Conservation (phyloP, 2,113 vertebrate species). For the Ursus arctos region DNA sequence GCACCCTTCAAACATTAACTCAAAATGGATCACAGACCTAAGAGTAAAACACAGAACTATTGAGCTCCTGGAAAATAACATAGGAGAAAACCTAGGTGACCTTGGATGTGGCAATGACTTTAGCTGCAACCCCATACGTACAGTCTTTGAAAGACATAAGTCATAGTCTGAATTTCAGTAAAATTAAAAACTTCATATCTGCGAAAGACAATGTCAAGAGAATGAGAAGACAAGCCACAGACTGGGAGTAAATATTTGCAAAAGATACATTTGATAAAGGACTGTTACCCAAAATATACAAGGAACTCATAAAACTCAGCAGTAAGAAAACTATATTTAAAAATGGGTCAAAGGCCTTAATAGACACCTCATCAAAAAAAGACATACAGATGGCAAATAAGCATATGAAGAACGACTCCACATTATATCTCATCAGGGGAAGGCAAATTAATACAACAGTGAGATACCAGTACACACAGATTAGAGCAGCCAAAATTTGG, state of each 20-base stretch:
- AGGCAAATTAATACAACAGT: not conserved
- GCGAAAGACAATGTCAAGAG: not conserved
- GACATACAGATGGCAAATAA: not conserved
- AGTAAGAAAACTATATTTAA: not conserved
- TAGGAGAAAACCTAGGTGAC: not conserved
- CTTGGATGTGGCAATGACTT: not conserved
- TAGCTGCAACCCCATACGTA: not conserved
- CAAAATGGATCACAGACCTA: not conserved
- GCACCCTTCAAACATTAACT: not conserved
- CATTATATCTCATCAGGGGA: not conserved
- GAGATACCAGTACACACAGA: not conserved
- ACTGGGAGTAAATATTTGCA: not conserved
- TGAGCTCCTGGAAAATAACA: not conserved
- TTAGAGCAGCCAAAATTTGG: not conserved
- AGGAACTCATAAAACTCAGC: not conserved
- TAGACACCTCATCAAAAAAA: not conserved
- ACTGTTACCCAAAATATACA: not conserved
- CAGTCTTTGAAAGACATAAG: not conserved
- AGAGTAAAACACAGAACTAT: not conserved
- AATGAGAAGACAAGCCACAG: not conserved
- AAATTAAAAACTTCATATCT: not conserved
- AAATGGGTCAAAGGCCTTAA: not conserved
- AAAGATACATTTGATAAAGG: not conserved
- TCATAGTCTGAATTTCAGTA: not conserved
- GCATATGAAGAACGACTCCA: not conserved